Percentiles rank a stretch among this genome's conserved stretches.
Conservation (phyloP, 2,797 vertebrate species). For the Anguilla pacifica region DNA sequence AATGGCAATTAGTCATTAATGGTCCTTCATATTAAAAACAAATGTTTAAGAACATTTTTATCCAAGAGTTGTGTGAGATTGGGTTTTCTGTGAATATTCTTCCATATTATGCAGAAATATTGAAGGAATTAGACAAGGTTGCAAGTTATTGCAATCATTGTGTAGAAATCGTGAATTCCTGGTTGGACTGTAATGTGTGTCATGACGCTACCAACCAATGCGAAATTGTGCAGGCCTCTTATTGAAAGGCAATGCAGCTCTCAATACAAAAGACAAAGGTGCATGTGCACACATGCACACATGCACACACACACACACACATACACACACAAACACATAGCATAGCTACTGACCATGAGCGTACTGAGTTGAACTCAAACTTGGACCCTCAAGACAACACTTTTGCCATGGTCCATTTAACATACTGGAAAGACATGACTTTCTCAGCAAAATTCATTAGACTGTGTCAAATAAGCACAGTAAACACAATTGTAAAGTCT, state of each 20-base stretch:
- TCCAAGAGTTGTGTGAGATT: too few relatives aligned
- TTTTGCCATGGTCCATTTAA: slow-evolving; percentile 24
- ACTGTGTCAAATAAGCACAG: slow-evolving; percentile 1
- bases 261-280: not conserved
- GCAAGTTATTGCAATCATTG: too few relatives aligned
- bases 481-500: not conserved
- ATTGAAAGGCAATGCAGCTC: not conserved
- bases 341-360: not conserved
- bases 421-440: not conserved
- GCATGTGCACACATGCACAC: not conserved
- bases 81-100: too few relatives aligned
- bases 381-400: not conserved
- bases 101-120: too few relatives aligned
- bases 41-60: too few relatives aligned
- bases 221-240: not conserved
- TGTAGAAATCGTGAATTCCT: too few relatives aligned
- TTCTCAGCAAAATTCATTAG: slow-evolving; percentile 21
- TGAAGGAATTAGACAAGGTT: too few relatives aligned
- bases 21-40: not conserved
- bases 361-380: not conserved
- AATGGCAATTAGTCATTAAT: not conserved
- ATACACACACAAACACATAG: not conserved
- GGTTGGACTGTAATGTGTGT: not conserved
- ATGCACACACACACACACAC: not conserved
- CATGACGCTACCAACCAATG: not conserved